Conservation (phyloP, 2,888 invertebrate species). For the Drosophila meridiana region DNA sequence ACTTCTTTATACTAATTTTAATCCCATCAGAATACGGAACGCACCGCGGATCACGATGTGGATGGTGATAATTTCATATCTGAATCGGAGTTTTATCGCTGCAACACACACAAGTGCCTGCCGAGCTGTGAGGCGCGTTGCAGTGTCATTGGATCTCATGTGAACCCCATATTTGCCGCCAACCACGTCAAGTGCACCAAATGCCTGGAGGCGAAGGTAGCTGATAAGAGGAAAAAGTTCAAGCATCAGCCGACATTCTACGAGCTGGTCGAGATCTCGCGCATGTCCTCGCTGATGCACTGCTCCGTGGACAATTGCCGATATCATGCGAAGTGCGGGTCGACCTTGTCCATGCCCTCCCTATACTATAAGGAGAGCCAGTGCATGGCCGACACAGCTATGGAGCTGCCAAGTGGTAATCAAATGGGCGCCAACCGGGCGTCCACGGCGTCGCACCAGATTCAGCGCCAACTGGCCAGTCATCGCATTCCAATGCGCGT, state of each 20-base stretch:
- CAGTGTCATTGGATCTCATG: constrained; percentile 29
- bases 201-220: constrained; percentile 58
- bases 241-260: constrained; percentile 82
- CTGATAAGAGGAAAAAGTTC: constrained; percentile 62
- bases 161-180: constrained; percentile 49
- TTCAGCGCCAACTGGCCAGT: constrained; percentile 42
- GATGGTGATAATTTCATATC: constrained; percentile 83
- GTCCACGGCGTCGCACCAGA: constrained; percentile 30
- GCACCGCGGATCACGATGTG: constrained; percentile 81
- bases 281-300: constrained; percentile 79
- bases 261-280: constrained; percentile 82
- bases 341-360: constrained; percentile 51
- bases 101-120: constrained; percentile 71
- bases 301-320: constrained; percentile 80
- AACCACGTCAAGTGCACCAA: constrained; percentile 72
- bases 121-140: constrained; percentile 74
- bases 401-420: constrained; percentile 40
- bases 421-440: constrained; percentile 25
- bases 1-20: not conserved
- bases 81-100: constrained; percentile 82
- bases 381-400: constrained; percentile 77
- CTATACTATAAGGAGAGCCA: constrained; percentile 78
- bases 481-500: constrained; percentile 86
- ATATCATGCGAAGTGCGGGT: constrained; percentile 50
- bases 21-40: constrained; percentile 79